Evolutionary conservation across 2,113 vertebrate genomes (phyloP).

Genomic region (Tonatia bakeri): DNA sequence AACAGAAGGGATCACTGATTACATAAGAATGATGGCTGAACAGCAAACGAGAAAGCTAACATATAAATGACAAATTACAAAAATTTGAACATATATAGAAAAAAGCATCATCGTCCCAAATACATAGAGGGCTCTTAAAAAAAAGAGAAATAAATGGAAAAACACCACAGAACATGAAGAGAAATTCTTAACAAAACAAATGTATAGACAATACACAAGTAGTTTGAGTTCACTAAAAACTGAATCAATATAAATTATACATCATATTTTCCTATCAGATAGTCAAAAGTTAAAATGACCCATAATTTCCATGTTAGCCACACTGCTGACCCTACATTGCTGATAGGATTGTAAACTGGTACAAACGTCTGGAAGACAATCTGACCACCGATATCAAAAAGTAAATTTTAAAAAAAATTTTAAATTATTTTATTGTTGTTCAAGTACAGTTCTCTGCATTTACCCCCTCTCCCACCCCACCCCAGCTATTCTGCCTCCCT

Average conservation of each 20-base stretch:
- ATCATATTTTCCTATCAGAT: not conserved
- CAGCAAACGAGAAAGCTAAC: not conserved
- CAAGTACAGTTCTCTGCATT: too few species aligned
- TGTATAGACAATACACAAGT: not conserved
- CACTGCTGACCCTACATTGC: not conserved
- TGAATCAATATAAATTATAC: not conserved
- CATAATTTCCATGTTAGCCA: not conserved
- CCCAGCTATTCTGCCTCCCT: too few species aligned
- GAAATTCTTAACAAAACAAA: not conserved
- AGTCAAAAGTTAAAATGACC: not conserved
- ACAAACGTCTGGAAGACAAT: not conserved
- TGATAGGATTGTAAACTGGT: not conserved
- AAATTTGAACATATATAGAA: not conserved
- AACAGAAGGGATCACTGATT: not conserved
- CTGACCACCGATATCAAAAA: not conserved
- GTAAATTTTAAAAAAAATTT: not conserved
- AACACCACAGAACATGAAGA: not conserved
- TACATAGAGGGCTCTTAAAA: not conserved
- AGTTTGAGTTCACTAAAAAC: not conserved
- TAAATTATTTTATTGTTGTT: too few species aligned
- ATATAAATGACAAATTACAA: not conserved
- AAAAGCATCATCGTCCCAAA: not conserved
- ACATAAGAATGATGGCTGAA: not conserved
- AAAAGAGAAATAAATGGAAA: not conserved
- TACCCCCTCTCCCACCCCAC: too few species aligned